phyloP scores from a whole-genome alignment of 92 coral and sea anemone genomes.

The Heliopora coerulea region DNA sequence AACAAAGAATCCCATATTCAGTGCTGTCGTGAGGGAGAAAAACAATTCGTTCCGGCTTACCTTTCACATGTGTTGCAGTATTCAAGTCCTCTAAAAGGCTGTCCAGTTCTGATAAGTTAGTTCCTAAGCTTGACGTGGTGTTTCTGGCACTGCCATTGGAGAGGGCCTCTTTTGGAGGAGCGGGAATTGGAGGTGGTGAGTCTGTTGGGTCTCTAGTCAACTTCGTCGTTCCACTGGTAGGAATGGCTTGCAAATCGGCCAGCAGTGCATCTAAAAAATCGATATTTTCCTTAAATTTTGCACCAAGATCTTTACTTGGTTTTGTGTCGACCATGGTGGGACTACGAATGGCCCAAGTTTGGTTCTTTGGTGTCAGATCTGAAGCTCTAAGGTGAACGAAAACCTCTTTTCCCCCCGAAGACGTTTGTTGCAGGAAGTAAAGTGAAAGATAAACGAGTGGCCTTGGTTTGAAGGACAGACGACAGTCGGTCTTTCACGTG shows the following conservation, averaged over 20 bases:
- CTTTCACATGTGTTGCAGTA: constrained; percentile 63
- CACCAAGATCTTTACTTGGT: neutral
- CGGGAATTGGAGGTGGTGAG: constrained; percentile 78
- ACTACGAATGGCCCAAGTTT: neutral
- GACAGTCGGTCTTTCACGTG: constrained; percentile 25
- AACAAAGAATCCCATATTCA: too few species aligned
- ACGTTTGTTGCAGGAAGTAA: neutral
- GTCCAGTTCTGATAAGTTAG: constrained; percentile 92
- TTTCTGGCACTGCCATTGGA: constrained; percentile 27
- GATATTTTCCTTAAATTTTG: constrained; percentile 36
- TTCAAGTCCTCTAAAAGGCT: constrained; percentile 85
- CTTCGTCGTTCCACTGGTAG: constrained; percentile 42
- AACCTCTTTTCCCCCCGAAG: neutral
- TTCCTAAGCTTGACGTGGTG: constrained; percentile 68
- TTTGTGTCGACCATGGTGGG: constrained; percentile 14
- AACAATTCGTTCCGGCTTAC: constrained; percentile 38
- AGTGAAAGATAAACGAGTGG: neutral
- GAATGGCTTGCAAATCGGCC: constrained; percentile 45
- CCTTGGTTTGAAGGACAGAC: constrained; percentile 12
- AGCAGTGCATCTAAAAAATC: constrained; percentile 48
- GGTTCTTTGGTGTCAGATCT: neutral
- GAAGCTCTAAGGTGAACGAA: neutral
- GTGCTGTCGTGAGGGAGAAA: too few species aligned
- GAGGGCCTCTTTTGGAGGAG: constrained; percentile 64
- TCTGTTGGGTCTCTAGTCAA: constrained; percentile 74